These are phyloP conservation scores for Zelleria hepariella DNA, from an alignment of 2,888 invertebrate genomes.

Conservation along the genomic window DNA sequence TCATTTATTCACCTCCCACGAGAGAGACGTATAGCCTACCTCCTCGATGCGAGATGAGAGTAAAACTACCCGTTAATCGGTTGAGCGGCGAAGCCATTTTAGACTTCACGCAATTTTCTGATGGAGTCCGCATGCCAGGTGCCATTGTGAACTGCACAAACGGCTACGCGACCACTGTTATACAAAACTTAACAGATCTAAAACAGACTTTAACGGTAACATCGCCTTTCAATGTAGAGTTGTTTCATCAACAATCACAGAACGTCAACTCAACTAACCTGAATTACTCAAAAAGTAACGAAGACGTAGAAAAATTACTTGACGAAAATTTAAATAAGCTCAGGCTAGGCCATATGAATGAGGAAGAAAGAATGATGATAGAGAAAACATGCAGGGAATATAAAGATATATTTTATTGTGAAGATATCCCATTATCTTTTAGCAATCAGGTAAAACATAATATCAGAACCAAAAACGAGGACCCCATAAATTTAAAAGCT, in stretches of 20 bases:
- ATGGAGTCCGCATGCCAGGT: background rate
- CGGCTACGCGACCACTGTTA: background rate
- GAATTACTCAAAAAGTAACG: background rate
- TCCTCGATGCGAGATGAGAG: background rate
- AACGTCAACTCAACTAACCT: background rate
- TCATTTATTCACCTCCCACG: background rate
- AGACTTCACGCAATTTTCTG: background rate
- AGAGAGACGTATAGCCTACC: background rate
- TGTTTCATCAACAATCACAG: background rate
- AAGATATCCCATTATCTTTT: background rate
- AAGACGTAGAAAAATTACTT: background rate
- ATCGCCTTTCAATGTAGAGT: background rate
- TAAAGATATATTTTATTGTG: conserved; percentile 9
- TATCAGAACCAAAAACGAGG: conserved; percentile 12
- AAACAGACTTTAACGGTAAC: background rate
- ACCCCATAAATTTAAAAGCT: conserved; percentile 16
- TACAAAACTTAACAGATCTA: background rate
- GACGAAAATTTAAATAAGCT: background rate
- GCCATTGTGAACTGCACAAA: background rate
- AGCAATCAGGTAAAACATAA: conserved; percentile 1
- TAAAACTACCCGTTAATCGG: background rate
- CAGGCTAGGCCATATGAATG: background rate
- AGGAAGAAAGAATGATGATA: conserved; percentile 6
- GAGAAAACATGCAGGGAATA: conserved; percentile 15
- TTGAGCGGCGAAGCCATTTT: background rate